Percentiles rank a stretch among this genome's conserved stretches.
Evolutionary conservation across 2,888 invertebrate genomes (phyloP).

Genomic region (Drosophila paucipuncta): DNA sequence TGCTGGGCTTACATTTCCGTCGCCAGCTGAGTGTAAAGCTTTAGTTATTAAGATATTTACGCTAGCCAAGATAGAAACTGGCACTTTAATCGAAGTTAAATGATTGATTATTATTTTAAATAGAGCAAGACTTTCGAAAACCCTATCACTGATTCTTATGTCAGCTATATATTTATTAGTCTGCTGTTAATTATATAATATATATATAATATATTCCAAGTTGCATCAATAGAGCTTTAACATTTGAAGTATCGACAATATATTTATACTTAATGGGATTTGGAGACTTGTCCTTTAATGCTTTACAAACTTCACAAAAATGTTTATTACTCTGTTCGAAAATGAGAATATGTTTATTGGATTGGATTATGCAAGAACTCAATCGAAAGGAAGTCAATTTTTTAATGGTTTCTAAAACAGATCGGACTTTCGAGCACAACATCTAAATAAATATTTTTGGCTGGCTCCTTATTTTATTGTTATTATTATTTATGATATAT

Average conservation of each 20-base stretch:
- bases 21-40: neutral
- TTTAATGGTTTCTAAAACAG: neutral
- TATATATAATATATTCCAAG: neutral
- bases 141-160: neutral
- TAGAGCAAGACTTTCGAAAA: neutral
- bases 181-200: no score
- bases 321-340: neutral
- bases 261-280: neutral
- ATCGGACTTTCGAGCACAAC: neutral
- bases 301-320: neutral
- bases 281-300: neutral
- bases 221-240: neutral
- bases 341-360: neutral
- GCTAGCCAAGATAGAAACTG: neutral
- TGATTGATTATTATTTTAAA: neutral
- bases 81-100: neutral
- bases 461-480: neutral
- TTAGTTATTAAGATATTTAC: neutral
- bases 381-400: rapidly evolving
- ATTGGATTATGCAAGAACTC: neutral
- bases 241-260: neutral
- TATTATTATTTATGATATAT: neutral
- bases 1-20: neutral
- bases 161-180: neutral
- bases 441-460: neutral